Evolutionary conservation across 2,113 vertebrate genomes (phyloP).

Genomic region (Pipra filicauda): DNA sequence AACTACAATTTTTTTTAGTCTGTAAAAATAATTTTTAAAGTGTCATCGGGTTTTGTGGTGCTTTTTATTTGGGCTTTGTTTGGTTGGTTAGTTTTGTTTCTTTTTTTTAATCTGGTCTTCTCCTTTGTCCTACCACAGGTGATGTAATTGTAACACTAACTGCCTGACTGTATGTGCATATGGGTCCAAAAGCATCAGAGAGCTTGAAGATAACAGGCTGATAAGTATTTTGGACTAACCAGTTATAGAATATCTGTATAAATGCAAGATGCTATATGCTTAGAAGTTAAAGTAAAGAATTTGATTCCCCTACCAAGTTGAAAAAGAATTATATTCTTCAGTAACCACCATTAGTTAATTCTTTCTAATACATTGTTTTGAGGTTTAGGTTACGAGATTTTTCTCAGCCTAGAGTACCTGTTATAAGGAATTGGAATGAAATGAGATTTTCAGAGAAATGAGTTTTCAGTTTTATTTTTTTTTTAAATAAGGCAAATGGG

Average conservation of each 20-base stretch:
- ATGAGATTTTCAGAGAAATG: background rate
- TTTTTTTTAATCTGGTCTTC: background rate
- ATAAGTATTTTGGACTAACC: background rate
- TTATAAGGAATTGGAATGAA: background rate
- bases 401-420: background rate
- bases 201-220: background rate
- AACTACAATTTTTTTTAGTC: background rate
- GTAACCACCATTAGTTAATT: background rate
- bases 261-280: background rate
- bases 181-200: background rate
- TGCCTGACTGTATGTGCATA: background rate
- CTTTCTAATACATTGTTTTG: background rate
- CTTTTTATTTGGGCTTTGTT: fast-evolving
- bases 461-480: background rate
- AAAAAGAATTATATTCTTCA: background rate
- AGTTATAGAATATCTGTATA: background rate
- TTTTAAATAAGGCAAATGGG: background rate
- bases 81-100: fast-evolving
- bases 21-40: background rate
- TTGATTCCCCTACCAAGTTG: background rate
- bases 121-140: background rate
- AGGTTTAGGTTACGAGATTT: background rate
- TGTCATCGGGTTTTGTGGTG: fast-evolving
- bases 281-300: background rate
- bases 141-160: background rate